phyloP scores from a whole-genome alignment of 2,797 vertebrate species.

The Neopelma chrysocephalum region DNA sequence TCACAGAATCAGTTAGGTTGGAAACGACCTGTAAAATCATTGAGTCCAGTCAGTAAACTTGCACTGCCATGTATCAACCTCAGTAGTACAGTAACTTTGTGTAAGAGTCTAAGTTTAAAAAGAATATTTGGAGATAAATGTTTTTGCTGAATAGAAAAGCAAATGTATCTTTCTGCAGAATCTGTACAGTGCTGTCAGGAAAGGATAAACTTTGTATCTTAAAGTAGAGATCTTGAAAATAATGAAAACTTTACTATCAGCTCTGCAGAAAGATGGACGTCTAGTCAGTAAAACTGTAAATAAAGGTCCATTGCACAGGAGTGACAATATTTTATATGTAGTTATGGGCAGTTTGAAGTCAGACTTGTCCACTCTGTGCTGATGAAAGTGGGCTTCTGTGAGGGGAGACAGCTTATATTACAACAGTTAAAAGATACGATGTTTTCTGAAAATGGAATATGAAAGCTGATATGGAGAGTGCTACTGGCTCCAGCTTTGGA shows the following conservation, averaged over 20 bases:
- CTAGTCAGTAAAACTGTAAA: neutral
- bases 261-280: neutral
- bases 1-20: neutral
- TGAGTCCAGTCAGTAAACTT: neutral
- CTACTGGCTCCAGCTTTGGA: neutral
- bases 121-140: neutral
- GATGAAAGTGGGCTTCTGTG: neutral
- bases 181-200: neutral
- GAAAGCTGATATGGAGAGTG: neutral
- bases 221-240: neutral
- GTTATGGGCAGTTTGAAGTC: neutral
- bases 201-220: neutral
- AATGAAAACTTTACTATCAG: neutral
- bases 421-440: rapidly evolving
- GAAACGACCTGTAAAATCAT: neutral
- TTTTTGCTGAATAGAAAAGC: neutral
- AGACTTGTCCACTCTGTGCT: neutral
- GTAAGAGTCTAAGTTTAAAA: neutral
- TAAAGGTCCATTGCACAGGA: neutral
- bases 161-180: neutral
- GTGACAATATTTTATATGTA: neutral
- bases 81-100: neutral
- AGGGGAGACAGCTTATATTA: neutral
- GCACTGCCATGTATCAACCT: neutral
- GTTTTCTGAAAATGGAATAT: neutral